Evolutionary conservation across 2,113 vertebrate species (phyloP).

Genomic region (Tichodroma muraria): DNA sequence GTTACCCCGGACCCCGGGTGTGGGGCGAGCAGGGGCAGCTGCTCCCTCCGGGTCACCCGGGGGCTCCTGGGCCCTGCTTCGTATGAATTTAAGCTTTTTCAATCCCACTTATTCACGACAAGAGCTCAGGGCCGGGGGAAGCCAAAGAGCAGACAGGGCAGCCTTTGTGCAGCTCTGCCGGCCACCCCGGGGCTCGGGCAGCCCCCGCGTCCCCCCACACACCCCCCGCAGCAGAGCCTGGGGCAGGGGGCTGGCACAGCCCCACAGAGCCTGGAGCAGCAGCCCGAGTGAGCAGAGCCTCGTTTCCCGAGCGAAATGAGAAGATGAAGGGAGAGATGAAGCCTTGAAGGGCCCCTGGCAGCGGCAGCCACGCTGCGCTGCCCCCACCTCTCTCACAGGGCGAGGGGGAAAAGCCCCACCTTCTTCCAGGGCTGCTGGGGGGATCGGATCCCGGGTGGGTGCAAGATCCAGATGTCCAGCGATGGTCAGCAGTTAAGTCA

Average conservation of each 20-base stretch:
- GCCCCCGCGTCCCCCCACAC: neutral
- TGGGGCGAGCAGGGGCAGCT: neutral
- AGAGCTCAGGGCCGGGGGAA: neutral
- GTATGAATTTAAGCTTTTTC: slow-evolving; percentile 24
- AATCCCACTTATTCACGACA: neutral
- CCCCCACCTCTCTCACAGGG: fast-evolving
- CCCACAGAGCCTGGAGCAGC: neutral
- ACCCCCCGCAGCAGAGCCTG: neutral
- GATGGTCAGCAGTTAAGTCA: neutral
- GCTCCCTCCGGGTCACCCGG: neutral
- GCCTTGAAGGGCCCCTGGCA: fast-evolving
- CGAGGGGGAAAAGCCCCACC: too few species aligned
- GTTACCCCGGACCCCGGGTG: fast-evolving
- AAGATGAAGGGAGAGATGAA: neutral
- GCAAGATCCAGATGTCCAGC: neutral
- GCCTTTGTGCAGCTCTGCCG: neutral
- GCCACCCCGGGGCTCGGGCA: neutral
- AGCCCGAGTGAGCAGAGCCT: neutral
- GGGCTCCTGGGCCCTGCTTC: neutral
- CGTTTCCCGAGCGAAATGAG: neutral
- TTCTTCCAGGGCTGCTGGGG: neutral
- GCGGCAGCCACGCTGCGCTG: fast-evolving
- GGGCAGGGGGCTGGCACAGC: neutral
- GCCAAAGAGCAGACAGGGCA: neutral
- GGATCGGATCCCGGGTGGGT: fast-evolving